Conservation (phyloP, 2,888 invertebrate genomes). For the Allolobophora icterica region DNA sequence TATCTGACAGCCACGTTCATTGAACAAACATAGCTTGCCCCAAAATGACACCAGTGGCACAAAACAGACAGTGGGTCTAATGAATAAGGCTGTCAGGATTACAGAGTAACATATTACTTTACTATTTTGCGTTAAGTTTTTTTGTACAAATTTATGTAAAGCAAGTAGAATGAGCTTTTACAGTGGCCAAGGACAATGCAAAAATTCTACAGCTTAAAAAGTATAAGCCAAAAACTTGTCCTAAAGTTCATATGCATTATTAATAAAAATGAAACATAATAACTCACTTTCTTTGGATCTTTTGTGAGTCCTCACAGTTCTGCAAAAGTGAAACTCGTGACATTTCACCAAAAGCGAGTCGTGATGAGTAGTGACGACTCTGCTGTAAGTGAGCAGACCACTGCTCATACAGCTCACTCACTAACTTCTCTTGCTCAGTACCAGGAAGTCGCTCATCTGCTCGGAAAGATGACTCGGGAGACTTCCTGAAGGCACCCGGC, state of each 20-base stretch:
- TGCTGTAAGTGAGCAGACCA: constrained; percentile 21
- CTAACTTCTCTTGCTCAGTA: not conserved
- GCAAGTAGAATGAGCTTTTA: not conserved
- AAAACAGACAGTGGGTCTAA: too few relatives aligned
- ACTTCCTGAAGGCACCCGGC: not conserved
- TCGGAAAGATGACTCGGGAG: not conserved
- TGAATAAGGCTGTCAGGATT: too few relatives aligned
- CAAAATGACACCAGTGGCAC: too few relatives aligned
- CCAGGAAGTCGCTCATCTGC: not conserved
- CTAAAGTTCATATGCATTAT: not conserved
- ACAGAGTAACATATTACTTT: not conserved
- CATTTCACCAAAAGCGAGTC: not conserved
- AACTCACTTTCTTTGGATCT: constrained; percentile 20
- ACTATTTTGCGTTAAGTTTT: not conserved
- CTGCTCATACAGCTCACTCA: not conserved
- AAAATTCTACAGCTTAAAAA: not conserved
- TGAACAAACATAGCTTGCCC: too few relatives aligned
- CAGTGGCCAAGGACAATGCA: not conserved
- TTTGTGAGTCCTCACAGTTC: constrained; percentile 18
- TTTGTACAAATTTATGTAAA: not conserved
- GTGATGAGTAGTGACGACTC: not conserved
- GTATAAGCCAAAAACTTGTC: not conserved
- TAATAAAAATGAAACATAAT: not conserved
- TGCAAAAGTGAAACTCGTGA: constrained; percentile 24
- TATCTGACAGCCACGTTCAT: not conserved